Conservation (phyloP, 2,797 vertebrate species). For the Gymnodraco acuticeps region DNA sequence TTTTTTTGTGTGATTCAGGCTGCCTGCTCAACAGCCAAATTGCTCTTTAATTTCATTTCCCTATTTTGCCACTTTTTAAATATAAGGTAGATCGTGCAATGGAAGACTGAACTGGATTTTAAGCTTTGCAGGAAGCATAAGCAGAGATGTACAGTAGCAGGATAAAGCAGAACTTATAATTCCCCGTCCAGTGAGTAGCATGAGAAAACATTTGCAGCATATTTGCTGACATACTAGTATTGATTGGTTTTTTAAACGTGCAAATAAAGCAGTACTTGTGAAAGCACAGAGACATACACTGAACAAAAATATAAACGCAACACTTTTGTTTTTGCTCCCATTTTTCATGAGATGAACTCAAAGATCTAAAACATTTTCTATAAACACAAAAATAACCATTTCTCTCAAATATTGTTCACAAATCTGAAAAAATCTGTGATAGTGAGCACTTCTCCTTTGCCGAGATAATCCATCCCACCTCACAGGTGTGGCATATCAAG, state of each 20-base stretch:
- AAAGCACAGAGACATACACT: conserved; percentile 6
- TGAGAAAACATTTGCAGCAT: conserved; percentile 15
- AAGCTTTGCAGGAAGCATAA: conserved; percentile 14
- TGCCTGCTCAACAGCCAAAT: conserved; percentile 10
- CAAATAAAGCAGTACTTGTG: conserved; percentile 28
- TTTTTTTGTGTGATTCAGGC: conserved; percentile 5
- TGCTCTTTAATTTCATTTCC: conserved; percentile 8
- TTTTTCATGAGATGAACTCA: too few species aligned
- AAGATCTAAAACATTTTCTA: too few species aligned
- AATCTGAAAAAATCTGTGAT: too few species aligned
- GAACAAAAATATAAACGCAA: too few species aligned
- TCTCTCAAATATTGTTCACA: too few species aligned
- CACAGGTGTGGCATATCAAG: too few species aligned
- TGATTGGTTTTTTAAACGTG: conserved; percentile 46
- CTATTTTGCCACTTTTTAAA: background rate
- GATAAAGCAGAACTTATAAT: conserved; percentile 26
- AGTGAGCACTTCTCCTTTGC: too few species aligned
- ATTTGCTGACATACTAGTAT: conserved; percentile 43
- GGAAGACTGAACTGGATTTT: conserved; percentile 4
- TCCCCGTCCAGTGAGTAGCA: conserved; percentile 34
- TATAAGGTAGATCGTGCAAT: background rate
- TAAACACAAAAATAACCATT: too few species aligned
- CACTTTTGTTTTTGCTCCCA: too few species aligned
- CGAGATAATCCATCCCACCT: too few species aligned
- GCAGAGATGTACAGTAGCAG: conserved; percentile 9